These are phyloP conservation scores for Salpingus planirostris DNA, from an alignment of 2,888 invertebrate species.

Conservation along the genomic window DNA sequence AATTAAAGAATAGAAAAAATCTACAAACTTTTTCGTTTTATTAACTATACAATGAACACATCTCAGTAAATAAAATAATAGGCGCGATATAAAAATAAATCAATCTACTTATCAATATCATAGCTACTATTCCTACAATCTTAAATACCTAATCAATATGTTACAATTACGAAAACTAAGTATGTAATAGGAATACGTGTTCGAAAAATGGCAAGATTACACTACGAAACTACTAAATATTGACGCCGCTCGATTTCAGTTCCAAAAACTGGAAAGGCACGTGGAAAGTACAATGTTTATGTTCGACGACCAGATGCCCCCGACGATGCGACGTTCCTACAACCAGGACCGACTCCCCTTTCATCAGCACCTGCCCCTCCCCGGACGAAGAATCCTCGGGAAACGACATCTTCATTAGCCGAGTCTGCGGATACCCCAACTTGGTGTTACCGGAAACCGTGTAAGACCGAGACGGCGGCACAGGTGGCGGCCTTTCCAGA, in stretches of 20 bases:
- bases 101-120: too few relatives aligned
- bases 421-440: slow-evolving; percentile 84
- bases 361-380: slow-evolving; percentile 56
- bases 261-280: slow-evolving; percentile 80
- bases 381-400: slow-evolving; percentile 46
- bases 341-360: slow-evolving; percentile 81
- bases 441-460: slow-evolving; percentile 86
- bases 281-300: slow-evolving; percentile 58
- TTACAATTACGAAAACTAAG: too few relatives aligned
- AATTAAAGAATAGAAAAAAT: too few relatives aligned
- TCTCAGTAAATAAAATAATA: too few relatives aligned
- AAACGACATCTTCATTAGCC: slow-evolving; percentile 85
- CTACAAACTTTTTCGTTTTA: too few relatives aligned
- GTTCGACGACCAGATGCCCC: slow-evolving; percentile 82
- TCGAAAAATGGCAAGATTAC: slow-evolving; percentile 2
- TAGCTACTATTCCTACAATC: too few relatives aligned
- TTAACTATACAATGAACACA: too few relatives aligned
- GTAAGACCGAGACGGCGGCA: slow-evolving; percentile 84
- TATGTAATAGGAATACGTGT: too few relatives aligned
- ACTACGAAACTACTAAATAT: slow-evolving; percentile 34
- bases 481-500: slow-evolving; percentile 83
- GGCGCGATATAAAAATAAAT: too few relatives aligned
- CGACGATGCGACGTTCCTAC: slow-evolving; percentile 78
- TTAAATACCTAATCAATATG: too few relatives aligned
- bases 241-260: slow-evolving; percentile 49